Conservation (phyloP, 2,888 invertebrate species). For the Troides aeacus region DNA sequence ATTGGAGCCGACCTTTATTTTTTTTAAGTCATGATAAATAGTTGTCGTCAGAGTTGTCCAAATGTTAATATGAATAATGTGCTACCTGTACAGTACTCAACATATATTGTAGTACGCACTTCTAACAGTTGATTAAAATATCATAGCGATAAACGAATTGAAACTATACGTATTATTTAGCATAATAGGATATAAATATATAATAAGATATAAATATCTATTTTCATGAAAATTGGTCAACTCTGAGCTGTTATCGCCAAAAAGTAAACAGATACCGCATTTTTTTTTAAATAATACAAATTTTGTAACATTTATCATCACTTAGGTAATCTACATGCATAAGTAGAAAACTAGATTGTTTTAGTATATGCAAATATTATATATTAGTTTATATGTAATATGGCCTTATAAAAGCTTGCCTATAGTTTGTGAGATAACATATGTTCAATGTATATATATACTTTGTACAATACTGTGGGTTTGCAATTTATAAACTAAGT, state of each 20-base stretch:
- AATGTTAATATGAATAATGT: not conserved
- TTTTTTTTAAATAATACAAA: not conserved
- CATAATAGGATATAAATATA: not conserved
- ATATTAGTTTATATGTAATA: constrained; percentile 16
- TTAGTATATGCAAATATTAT: constrained; percentile 11
- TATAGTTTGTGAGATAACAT: not conserved
- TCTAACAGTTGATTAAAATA: not conserved
- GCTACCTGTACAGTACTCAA: not conserved
- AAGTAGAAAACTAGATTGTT: constrained; percentile 8
- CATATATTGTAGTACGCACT: not conserved
- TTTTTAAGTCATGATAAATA: constrained; percentile 22
- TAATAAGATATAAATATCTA: not conserved
- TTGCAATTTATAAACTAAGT: not conserved
- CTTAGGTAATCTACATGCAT: constrained; percentile 22
- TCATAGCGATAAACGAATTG: not conserved
- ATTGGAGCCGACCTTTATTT: constrained; percentile 17
- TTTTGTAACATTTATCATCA: constrained; percentile 22
- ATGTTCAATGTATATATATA: not conserved
- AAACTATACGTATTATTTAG: not conserved
- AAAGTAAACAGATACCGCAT: not conserved
- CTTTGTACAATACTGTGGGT: constrained; percentile 5
- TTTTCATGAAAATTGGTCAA: not conserved
- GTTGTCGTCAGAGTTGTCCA: constrained; percentile 16
- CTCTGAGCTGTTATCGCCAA: not conserved
- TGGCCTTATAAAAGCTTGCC: constrained; percentile 2